These are phyloP conservation scores for Netelia inedita DNA, from an alignment of 2,888 invertebrate genomes.

Conservation along the genomic window DNA sequence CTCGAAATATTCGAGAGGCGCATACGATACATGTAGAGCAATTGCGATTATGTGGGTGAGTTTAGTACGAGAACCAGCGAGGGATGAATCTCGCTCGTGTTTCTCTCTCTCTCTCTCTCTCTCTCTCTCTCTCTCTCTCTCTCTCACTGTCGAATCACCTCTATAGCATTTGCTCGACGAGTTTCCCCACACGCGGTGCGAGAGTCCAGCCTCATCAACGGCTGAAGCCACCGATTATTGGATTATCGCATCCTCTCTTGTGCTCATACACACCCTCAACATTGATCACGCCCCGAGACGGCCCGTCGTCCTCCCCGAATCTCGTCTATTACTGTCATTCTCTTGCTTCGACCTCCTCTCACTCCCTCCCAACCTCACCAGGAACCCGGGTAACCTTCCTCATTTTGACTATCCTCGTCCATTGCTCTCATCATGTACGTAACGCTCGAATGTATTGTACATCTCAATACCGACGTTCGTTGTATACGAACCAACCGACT, in stretches of 20 bases:
- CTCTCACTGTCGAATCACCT: conserved; percentile 18
- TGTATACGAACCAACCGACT: conserved; percentile 20
- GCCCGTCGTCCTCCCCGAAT: conserved; percentile 31
- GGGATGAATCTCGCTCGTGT: conserved; percentile 53
- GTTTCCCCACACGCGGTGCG: conserved; percentile 30
- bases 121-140: conserved; percentile 29
- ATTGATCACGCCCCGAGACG: conserved; percentile 46
- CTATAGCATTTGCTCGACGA: background rate
- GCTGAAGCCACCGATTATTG: conserved; percentile 66
- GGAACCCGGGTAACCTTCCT: background rate
- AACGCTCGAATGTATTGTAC: background rate
- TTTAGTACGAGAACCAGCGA: conserved; percentile 30
- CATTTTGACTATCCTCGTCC: conserved; percentile 2
- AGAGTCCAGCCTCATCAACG: conserved; percentile 62
- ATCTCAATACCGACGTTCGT: background rate
- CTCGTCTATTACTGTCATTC: conserved; percentile 41
- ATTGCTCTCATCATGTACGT: conserved; percentile 10
- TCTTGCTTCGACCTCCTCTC: conserved; percentile 1
- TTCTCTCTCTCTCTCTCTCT: conserved; percentile 23
- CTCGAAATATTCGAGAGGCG: conserved; percentile 24
- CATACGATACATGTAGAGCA: conserved; percentile 35
- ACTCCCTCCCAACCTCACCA: background rate
- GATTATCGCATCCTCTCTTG: conserved; percentile 57
- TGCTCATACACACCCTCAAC: conserved; percentile 41
- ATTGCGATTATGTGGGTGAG: conserved; percentile 59